Percentiles rank a stretch among this genome's conserved stretches.
phyloP scores from a whole-genome alignment of 2,113 vertebrate genomes.

The Malurus elegans region DNA sequence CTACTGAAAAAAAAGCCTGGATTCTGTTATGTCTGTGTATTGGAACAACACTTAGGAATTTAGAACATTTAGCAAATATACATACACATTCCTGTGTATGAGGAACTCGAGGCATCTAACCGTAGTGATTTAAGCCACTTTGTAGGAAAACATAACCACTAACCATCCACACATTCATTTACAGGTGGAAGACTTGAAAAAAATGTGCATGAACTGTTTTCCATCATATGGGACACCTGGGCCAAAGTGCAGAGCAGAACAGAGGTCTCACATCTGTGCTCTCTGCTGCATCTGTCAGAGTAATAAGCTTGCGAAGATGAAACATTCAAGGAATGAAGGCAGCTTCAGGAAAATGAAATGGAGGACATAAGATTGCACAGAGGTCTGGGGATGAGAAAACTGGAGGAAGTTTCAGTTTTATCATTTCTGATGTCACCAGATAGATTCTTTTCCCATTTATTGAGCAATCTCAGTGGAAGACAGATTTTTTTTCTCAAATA shows the following conservation, averaged over 20 bases:
- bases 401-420: background rate
- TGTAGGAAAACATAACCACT: background rate
- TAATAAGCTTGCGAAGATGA: background rate
- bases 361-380: background rate
- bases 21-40: background rate
- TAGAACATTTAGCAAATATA: background rate
- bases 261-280: background rate
- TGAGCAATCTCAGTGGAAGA: background rate
- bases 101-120: background rate
- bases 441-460: background rate
- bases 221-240: background rate
- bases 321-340: background rate
- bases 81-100: background rate
- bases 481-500: background rate
- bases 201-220: background rate
- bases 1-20: background rate
- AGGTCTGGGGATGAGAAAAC: background rate
- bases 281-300: background rate
- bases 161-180: background rate
- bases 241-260: background rate
- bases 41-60: background rate
- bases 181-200: background rate
- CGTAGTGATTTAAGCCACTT: background rate
- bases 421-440: background rate
- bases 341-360: background rate